Evolutionary conservation across 2,888 invertebrate genomes (phyloP).

Genomic region (Digitonthophagus gazella): DNA sequence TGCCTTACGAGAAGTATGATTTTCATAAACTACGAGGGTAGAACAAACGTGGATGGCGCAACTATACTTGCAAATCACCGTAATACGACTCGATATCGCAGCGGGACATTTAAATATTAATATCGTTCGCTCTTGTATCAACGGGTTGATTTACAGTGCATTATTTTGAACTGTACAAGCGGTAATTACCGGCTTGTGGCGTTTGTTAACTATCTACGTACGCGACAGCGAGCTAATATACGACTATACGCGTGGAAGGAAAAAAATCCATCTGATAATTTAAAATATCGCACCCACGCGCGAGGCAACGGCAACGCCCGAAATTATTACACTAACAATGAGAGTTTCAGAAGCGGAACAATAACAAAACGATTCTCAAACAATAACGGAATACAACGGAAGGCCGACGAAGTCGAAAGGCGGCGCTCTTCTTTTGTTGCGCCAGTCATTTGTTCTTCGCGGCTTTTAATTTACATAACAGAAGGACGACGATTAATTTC

Average conservation of each 20-base stretch:
- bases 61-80: background rate
- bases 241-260: background rate
- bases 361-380: background rate
- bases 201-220: conserved; percentile 24
- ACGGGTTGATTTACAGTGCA: background rate
- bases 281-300: background rate
- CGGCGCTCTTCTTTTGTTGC: background rate
- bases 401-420: background rate
- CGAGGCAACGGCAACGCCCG: background rate
- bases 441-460: conserved; percentile 3
- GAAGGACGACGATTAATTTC: conserved; percentile 18
- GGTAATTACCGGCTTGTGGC: conserved; percentile 17
- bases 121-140: background rate
- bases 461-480: conserved; percentile 19
- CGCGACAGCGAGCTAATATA: conserved; percentile 22
- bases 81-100: background rate
- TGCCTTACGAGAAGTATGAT: background rate
- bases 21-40: background rate
- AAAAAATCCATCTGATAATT: background rate
- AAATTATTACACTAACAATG: background rate
- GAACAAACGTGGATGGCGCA: background rate
- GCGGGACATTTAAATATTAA: background rate
- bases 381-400: background rate
- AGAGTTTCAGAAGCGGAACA: background rate
- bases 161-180: background rate